Conservation (phyloP, 2,113 vertebrate species). For the Bucco capensis region DNA sequence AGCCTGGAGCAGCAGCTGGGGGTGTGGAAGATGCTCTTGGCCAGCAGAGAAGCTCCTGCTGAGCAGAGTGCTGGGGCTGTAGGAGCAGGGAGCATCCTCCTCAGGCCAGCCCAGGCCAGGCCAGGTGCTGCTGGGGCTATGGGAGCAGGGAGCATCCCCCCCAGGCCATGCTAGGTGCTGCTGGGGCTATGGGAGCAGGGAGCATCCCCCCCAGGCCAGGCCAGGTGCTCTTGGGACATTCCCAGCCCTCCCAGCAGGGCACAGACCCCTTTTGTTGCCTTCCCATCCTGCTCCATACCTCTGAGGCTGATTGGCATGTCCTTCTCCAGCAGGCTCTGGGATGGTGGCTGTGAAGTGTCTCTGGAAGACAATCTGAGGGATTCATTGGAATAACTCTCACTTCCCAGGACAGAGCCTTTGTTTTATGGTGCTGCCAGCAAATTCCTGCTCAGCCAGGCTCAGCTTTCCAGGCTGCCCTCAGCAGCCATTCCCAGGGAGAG, state of each 20-base stretch:
- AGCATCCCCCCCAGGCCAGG: too few relatives aligned
- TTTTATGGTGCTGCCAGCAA: conserved; percentile 32
- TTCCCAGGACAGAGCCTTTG: conserved; percentile 31
- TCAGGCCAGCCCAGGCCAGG: too few relatives aligned
- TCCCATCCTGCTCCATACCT: neutral
- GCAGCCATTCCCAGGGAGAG: neutral
- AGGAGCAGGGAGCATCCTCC: fast-evolving
- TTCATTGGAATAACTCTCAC: neutral
- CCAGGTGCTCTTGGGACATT: too few relatives aligned
- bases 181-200: too few relatives aligned
- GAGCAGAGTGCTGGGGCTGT: neutral
- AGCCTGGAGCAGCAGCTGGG: neutral
- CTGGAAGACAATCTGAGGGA: neutral
- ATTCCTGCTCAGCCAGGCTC: conserved; percentile 15
- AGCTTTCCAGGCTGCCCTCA: neutral
- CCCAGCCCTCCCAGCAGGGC: neutral
- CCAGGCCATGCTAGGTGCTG: too few relatives aligned
- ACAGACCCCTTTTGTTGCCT: conserved; percentile 18
- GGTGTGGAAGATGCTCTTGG: neutral
- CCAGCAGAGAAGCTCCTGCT: neutral
- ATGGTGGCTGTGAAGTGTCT: neutral
- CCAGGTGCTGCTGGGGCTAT: too few relatives aligned
- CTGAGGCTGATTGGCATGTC: conserved; percentile 40
- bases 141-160: too few relatives aligned
- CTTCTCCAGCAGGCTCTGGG: neutral